phyloP scores from a whole-genome alignment of 2,113 vertebrate genomes.

The Nannospalax galili region DNA sequence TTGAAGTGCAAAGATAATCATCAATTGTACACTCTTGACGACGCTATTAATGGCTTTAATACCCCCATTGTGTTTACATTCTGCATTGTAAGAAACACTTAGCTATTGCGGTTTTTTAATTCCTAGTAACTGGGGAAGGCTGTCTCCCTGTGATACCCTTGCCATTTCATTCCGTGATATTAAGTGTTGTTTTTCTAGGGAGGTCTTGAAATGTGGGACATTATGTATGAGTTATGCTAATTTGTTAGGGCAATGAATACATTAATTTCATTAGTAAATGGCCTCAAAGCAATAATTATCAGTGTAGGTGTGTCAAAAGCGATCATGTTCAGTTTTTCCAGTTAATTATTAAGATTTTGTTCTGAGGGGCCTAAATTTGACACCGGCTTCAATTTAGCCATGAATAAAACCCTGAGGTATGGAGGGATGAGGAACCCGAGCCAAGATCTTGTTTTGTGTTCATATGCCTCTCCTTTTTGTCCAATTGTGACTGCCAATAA shows the following conservation, averaged over 20 bases:
- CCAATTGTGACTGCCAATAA: slow-evolving; percentile 83
- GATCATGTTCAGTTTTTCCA: slow-evolving; percentile 99
- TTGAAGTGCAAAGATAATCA: slow-evolving; percentile 88
- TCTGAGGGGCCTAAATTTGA: slow-evolving; percentile 95
- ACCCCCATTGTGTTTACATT: slow-evolving; percentile 85
- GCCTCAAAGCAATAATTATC: slow-evolving; percentile 99
- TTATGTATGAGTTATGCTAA: slow-evolving; percentile 99
- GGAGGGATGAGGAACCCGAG: slow-evolving; percentile 77
- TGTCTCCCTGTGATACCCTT: slow-evolving; percentile 85
- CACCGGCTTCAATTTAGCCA: slow-evolving; percentile 90
- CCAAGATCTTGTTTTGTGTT: slow-evolving; percentile 84
- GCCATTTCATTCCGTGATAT: slow-evolving; percentile 86
- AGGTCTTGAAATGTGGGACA: slow-evolving; percentile 96
- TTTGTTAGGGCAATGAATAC: slow-evolving; percentile 99
- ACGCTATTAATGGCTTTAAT: slow-evolving; percentile 86
- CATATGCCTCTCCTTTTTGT: slow-evolving; percentile 78
- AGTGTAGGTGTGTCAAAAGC: slow-evolving; percentile 99
- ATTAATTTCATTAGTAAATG: slow-evolving; percentile 99
- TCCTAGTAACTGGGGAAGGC: slow-evolving; percentile 85
- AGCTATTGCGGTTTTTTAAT: slow-evolving; percentile 87
- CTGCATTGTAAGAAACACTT: slow-evolving; percentile 86
- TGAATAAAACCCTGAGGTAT: slow-evolving; percentile 87
- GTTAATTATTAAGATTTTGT: slow-evolving; percentile 99
- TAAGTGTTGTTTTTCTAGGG: slow-evolving; percentile 89
- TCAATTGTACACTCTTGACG: slow-evolving; percentile 85